Percentiles rank a stretch among this genome's conserved stretches.
Evolutionary conservation across 2,113 vertebrate genomes (phyloP).

Genomic region (Dunckerocampus dactyliophorus): DNA sequence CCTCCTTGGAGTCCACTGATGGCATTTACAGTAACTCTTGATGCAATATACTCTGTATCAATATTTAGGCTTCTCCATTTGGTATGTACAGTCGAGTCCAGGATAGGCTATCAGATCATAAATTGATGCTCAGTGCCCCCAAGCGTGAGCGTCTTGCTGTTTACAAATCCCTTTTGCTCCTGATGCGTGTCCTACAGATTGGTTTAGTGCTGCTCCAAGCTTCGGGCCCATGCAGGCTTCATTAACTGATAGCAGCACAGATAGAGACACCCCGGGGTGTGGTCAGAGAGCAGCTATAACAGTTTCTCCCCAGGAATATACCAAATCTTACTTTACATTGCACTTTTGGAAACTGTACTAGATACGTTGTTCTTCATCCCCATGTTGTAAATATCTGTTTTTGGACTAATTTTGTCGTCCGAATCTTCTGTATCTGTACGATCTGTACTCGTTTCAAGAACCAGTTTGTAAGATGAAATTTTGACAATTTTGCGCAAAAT

Average conservation of each 20-base stretch:
- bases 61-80: constrained; percentile 38
- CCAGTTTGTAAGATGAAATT: too few relatives aligned
- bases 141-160: constrained; percentile 38
- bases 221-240: constrained; percentile 44
- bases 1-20: constrained; percentile 18
- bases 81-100: constrained; percentile 21
- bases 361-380: constrained; percentile 1
- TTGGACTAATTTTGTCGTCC: too few relatives aligned
- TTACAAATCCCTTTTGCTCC: constrained; percentile 42
- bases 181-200: constrained; percentile 51
- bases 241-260: constrained; percentile 70
- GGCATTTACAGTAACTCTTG: constrained; percentile 20
- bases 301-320: constrained; percentile 12
- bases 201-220: constrained; percentile 48
- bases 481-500: too few relatives aligned
- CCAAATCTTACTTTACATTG: constrained; percentile 4
- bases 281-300: constrained; percentile 21
- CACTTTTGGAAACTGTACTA: background rate
- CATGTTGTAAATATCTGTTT: background rate
- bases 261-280: constrained; percentile 51
- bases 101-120: constrained; percentile 34
- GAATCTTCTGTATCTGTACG: too few relatives aligned
- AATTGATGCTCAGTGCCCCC: constrained; percentile 11
- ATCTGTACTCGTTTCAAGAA: too few relatives aligned
- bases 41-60: constrained; percentile 32